Base-by-base conservation (phyloP, 2,113 vertebrate species). In the Haemorhous mexicanus region DNA sequence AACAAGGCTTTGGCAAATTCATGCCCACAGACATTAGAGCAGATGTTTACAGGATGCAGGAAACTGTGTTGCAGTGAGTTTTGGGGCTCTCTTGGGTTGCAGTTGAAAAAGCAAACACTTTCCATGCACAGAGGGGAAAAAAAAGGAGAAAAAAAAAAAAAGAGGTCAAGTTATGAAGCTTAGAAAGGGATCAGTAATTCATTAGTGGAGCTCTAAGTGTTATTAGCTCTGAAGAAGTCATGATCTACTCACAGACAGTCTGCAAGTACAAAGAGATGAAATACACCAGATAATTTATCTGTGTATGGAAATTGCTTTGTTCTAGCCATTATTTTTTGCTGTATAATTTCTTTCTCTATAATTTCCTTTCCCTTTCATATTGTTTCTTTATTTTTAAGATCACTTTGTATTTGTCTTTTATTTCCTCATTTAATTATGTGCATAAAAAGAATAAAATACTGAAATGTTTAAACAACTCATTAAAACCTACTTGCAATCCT, bases 201-300 rank as follows among this genome's bases (percentile, higher is more conserved):
- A 92, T 86, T 91, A 95, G 69, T 56, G 37, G 21, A 93, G 4
- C 14, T 85, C 39, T 67, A 69, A 90, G 56, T 83, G 37, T 88
- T 85, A 93, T 66, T 93, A 95, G 79, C 61, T 59, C 72, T 84
- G 68, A 83, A 83, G 55, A 94, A 95, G 52, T 59, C 59, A 58
- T 35, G 44, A 84, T 78, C 70, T 81, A 49, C 49, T 87, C 35
- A 79, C 41, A 77, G 62, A 76, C 33, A 82, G 27, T 70, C 58
- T 59, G 32, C 47, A 50, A 91, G 50, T 82, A 93, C 55, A 84
- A 73, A 84, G 63, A 84, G 64, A 93, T 80, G 1, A 93, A 95
- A 83, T 80, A 62, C 23, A 80, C 10, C 20, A 74, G 35, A 70
- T 59, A 93, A 53, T 72, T 82, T 76, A 85, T 90, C 78, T 70